Base-by-base conservation (phyloP, 2,113 vertebrate genomes). In the Myotis yumanensis region DNA sequence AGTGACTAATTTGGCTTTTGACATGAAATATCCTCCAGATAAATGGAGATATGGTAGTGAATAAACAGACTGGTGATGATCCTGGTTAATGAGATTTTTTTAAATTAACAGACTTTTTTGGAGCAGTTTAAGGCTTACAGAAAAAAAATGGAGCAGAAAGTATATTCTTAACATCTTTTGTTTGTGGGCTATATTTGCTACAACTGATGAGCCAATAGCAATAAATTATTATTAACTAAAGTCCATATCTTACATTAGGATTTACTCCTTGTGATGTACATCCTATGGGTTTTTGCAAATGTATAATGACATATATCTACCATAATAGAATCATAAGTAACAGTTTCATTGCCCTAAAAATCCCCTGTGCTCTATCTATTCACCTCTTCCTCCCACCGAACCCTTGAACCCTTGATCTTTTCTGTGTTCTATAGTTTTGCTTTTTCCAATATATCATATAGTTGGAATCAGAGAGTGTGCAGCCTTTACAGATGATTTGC, bases 1-100 rank as follows among this genome's bases (percentile, higher is more conserved):
- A 5, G 28, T 15, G 72, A 83, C 85, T 93, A 76, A 93, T 82
- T 23, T 91, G 51, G 37, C n/a, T 73, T 97, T 95, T 89, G 75
- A 92, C 35, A 79, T 64, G n/a, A 95, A 93, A 89, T 84, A 28
- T 85, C 79, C 72, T 89, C 15, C 5, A 86, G 51, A 20, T 10
- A 85, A 81, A 79, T 69, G 48, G 54, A 96, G 35, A 84, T 76
- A 88, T 23, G 25, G 9, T 30, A 82, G 9, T 51, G 59, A 94
- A 81, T 73, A 90, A 87, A 85, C 48, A 87, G 40, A 64, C 5
- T 73, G n/a, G 35, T 48, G 92, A 92, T 66, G 73, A 92, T 71
- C 75, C 46, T 69, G 52, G 2, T 22, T 87, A 91, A 94, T 54
- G 32, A 88, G 17, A 59, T 66, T 86, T 86, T 83, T 20, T 84